Base-by-base conservation (phyloP, 2,113 vertebrate genomes). In the Amblyopsis rosae region DNA sequence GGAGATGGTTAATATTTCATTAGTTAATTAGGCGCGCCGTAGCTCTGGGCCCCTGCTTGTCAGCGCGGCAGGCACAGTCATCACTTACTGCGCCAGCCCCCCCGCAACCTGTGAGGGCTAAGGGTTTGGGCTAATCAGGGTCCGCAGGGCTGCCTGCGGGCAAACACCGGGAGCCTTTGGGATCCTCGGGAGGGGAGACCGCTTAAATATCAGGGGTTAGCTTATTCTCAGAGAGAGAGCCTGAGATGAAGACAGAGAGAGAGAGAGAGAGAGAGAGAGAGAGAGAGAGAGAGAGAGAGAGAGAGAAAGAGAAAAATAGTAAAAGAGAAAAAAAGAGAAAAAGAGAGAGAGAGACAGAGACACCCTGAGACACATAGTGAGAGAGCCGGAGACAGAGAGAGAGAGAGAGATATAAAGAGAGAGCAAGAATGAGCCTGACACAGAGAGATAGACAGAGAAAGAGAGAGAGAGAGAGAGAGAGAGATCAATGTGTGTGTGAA, bases 1-100 rank as follows among this genome's bases (percentile, higher is more conserved):
- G 80, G 79, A 87, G 86, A 79, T 89, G 81, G 74, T 92, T 91
- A 92, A 92, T 92, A 90, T 91, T 92, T 90, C 83, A 90, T 90
- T 85, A 88, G 86, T 89, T 92, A 91, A 92, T 92, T 92, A 91
- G 87, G 84, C 70, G 78, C 70, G 79, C 87, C 70, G 85, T 90
- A 87, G 87, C 91, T 91, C 75, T 57, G 84, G 90, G 91, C 86
- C 83, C 69, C 83, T 19, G 75, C 71, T 80, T 85, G 87, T 91
- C 89, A 90, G 56, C 86, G 88, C 71, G 77, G 82, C 77, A 81
- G 70, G 76, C 81, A 72, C 80, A 90, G 80, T 88, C 86, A 90
- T 91, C 84, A 83, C 82, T 91, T 90, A 88, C 85, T 83, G 84
- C 85, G 85, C 76, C 57, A 78, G 85, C 76, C 64, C 64, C 71